phyloP scores from a whole-genome alignment of 2,113 vertebrate genomes.

The human region GRCh38 chr17:18288001-18288500 shows the following conservation, averaged over 20 bases:
- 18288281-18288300: background rate
- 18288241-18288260: background rate
- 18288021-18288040: too few relatives aligned
- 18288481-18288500: background rate
- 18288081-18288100: too few relatives aligned
- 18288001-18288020: too few relatives aligned
- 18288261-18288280: background rate
- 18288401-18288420: background rate
- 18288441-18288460: too few relatives aligned
- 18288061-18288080: too few relatives aligned
- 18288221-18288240: background rate
- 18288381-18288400: background rate
- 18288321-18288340: background rate
- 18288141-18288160: background rate
- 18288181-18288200: background rate
- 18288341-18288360: background rate
- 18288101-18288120: too few relatives aligned
- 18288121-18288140: too few relatives aligned
- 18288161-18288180: background rate
- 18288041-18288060: too few relatives aligned
- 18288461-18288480: background rate
- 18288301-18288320: background rate
- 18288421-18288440: background rate
- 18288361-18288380: background rate
- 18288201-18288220: background rate